These are phyloP conservation scores for Hedychridium roseum DNA, from an alignment of 2,888 invertebrate species.

Conservation along the genomic window DNA sequence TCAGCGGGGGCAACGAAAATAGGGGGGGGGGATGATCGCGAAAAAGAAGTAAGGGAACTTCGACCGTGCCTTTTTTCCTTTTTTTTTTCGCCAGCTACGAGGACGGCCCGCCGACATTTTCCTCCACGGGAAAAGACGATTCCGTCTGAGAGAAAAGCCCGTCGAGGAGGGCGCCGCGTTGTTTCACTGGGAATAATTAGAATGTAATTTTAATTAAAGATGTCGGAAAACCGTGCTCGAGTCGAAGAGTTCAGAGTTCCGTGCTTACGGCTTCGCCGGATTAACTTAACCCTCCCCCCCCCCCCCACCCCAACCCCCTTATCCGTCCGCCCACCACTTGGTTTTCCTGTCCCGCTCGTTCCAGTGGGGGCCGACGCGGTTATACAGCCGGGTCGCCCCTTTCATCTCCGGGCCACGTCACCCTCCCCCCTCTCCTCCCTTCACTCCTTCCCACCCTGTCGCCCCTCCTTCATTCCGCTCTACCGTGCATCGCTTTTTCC, in stretches of 20 bases:
- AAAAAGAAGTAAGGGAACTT: too few species aligned
- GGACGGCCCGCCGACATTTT: not conserved
- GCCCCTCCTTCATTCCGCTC: not conserved
- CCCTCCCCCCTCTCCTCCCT: conserved; percentile 25
- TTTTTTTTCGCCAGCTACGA: too few species aligned
- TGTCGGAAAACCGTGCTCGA: not conserved
- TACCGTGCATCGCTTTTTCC: not conserved
- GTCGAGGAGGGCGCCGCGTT: not conserved
- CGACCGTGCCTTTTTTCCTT: conserved; percentile 1
- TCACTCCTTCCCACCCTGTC: conserved; percentile 24
- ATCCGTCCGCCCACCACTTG: conserved; percentile 2
- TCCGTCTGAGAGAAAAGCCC: not conserved
- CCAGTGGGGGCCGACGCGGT: too few species aligned
- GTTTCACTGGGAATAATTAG: conserved; percentile 19
- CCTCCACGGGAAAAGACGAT: not conserved
- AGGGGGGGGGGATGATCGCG: too few species aligned
- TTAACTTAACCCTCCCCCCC: conserved; percentile 36
- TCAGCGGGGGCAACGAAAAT: too few species aligned
- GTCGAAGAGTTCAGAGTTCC: too few species aligned
- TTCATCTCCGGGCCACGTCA: conserved; percentile 35
- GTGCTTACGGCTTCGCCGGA: conserved; percentile 14
- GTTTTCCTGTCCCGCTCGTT: too few species aligned
- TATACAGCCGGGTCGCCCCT: conserved; percentile 24
- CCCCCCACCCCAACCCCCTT: conserved; percentile 9
- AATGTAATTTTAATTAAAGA: conserved; percentile 33